Evolutionary conservation across 1,140 invertebrate species (phyloP), one percentile per base, ranked within the genome.

Genomic region (Araneus ventricosus): DNA sequence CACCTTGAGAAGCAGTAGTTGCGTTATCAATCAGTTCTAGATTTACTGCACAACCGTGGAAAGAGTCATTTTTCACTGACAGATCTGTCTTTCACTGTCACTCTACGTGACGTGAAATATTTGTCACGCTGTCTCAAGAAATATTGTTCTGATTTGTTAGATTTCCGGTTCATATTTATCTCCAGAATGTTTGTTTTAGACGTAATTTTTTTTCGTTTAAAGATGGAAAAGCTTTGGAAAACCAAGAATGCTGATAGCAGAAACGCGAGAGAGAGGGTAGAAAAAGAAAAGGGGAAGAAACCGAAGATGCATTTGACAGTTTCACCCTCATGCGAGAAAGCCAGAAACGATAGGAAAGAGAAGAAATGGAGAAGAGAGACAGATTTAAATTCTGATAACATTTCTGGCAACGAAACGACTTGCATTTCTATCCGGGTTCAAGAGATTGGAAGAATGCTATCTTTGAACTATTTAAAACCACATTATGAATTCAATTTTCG

Each of bases 101-200:
- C 70, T 75, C 67, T 17, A 75, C 30, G 70, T 34, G 70, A 75
- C 70, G 17, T 75, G 70, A 75, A 75, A 75, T 27, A 75, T 75
- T 75, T 75, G 70, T 75, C 70, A 75, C 30, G 17, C 27, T 75
- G 70, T 75, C 70, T 37, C 20, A 34, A 75, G 70, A 75, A 75
- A 75, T 75, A 75, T 75, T 75, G 70, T 75, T 75, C 70, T 75
- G 70, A 75, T 75, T 75, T 75, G 70, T 75, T 75, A 75, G 70
- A 75, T 37, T 75, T 75, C 30, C 70, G 30, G 30, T 75, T 30
- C 30, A 75, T 20, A 75, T 75, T 37, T 75, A 20, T 75, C 70
- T 75, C 37, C 70, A 34, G 17, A 75, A 34, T 37, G 70, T 75
- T 75, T 75, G 70, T 34, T 75, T 75, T 75, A 75, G 70, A 75